Conservation (phyloP, 2,113 vertebrate species). For the Monarcha castaneiventris region DNA sequence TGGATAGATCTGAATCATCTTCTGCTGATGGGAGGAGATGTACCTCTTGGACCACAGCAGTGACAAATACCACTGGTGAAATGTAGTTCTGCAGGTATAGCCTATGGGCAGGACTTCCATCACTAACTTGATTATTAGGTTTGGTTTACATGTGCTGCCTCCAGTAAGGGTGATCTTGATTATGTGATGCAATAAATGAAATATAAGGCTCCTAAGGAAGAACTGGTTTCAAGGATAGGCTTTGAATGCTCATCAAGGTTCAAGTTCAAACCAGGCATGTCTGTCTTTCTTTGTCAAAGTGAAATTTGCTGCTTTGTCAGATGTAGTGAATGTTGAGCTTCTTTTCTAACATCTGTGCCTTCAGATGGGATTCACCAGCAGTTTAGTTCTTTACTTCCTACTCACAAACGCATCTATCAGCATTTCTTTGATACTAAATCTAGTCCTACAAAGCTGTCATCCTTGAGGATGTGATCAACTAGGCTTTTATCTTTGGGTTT, state of each 20-base stretch:
- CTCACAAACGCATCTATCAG: not conserved
- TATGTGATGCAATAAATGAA: not conserved
- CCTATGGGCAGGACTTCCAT: not conserved
- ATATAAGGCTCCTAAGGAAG: not conserved
- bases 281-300: not conserved
- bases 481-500: not conserved
- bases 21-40: not conserved
- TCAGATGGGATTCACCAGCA: not conserved
- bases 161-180: not conserved
- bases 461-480: not conserved
- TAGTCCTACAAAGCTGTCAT: not conserved
- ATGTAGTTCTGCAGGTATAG: slow-evolving; percentile 15
- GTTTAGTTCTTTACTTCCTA: not conserved
- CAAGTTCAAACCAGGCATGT: not conserved
- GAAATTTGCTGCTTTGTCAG: not conserved
- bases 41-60: not conserved
- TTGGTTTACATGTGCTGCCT: not conserved
- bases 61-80: not conserved
- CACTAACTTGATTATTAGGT: not conserved
- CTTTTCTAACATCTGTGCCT: not conserved
- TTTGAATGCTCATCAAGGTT: not conserved
- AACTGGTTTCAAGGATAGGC: not conserved
- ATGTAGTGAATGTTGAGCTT: not conserved
- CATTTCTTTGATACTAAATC: not conserved
- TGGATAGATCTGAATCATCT: not conserved